phyloP scores from a whole-genome alignment of 2,888 invertebrate genomes.

The Blastobasis adustella region DNA sequence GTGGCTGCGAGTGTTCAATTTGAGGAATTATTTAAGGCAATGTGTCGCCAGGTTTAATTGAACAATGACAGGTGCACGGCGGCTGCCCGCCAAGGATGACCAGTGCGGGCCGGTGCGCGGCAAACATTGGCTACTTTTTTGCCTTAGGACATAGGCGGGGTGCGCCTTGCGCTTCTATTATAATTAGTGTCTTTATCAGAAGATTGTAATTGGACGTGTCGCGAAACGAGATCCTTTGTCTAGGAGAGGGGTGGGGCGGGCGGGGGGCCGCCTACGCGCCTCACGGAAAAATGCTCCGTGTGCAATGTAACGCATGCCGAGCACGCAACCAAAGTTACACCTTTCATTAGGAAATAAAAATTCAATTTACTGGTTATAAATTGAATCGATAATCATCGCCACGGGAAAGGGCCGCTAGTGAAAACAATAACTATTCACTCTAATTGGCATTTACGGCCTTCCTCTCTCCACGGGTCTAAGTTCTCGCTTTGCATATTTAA shows the following conservation, averaged over 20 bases:
- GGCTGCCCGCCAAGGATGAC: constrained; percentile 60
- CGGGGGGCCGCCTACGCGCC: too few species aligned
- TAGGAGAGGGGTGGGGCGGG: constrained; percentile 5
- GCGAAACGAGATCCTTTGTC: constrained; percentile 37
- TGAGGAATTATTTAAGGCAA: constrained; percentile 58
- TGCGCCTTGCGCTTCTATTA: constrained; percentile 44
- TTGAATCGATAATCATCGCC: constrained; percentile 2
- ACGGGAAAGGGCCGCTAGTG: constrained; percentile 1
- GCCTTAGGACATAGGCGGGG: constrained; percentile 31
- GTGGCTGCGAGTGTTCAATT: constrained; percentile 30
- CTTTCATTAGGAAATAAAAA: constrained; percentile 4
- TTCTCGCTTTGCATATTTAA: not conserved
- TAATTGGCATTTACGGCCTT: constrained; percentile 11
- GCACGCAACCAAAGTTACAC: constrained; percentile 1
- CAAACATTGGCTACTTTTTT: constrained; percentile 52
- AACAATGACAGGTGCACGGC: constrained; percentile 60
- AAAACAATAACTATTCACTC: constrained; percentile 3
- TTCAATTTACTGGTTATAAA: constrained; percentile 4
- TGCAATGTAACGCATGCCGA: constrained; percentile 1
- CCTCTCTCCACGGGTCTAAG: constrained; percentile 7
- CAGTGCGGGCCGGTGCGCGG: constrained; percentile 38
- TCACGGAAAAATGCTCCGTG: too few species aligned
- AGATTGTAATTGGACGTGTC: constrained; percentile 49
- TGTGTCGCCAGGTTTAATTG: constrained; percentile 62
- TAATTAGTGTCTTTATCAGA: constrained; percentile 59